Percentiles rank a stretch among this genome's conserved stretches.
Conservation (phyloP, 2,797 vertebrate genomes). For the Sparidentex hasta region DNA sequence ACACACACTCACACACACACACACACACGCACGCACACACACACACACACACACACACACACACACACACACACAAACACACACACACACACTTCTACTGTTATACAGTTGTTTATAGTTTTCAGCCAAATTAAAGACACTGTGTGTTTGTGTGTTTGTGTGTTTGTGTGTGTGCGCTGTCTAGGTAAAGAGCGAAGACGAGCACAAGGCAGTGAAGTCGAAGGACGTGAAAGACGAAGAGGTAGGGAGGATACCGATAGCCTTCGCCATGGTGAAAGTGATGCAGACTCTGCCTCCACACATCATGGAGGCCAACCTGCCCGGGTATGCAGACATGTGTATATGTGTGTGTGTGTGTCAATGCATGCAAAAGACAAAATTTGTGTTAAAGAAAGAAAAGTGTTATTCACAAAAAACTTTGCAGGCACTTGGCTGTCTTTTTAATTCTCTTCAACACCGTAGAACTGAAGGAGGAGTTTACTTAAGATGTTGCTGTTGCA, state of each 20-base stretch:
- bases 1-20: too few species aligned
- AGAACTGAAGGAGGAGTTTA: neutral
- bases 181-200: constrained; percentile 94
- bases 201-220: constrained; percentile 94
- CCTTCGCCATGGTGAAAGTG: constrained; percentile 96
- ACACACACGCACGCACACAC: too few species aligned
- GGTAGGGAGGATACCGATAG: constrained; percentile 92
- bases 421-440: neutral
- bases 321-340: constrained; percentile 85
- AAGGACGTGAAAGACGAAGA: constrained; percentile 95
- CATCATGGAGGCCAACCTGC: constrained; percentile 93
- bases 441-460: neutral
- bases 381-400: too few species aligned
- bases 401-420: neutral
- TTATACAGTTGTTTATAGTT: neutral
- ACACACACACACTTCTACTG: too few species aligned
- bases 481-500: neutral
- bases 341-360: neutral
- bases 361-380: neutral
- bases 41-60: neutral
- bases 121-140: too few species aligned
- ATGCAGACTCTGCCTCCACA: constrained; percentile 94
- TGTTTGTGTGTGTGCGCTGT: constrained; percentile 6
- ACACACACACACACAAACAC: neutral
- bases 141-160: neutral